These are phyloP conservation scores for Melanocharis versteri DNA, from an alignment of 2,113 vertebrate genomes.

Conservation along the genomic window DNA sequence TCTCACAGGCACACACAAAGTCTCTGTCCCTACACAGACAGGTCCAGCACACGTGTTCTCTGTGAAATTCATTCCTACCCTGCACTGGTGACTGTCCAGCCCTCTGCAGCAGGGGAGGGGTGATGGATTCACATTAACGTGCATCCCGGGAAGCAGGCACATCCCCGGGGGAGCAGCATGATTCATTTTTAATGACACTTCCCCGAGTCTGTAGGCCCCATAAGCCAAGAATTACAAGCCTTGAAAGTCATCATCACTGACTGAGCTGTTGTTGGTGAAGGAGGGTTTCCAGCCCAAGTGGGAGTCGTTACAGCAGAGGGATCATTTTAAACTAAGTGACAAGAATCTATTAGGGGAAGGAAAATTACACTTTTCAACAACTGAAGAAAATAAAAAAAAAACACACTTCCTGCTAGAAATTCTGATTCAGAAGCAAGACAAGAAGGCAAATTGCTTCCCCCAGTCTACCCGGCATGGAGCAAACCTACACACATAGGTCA, in stretches of 20 bases:
- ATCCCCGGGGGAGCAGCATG: slow-evolving; percentile 32
- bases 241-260: slow-evolving; percentile 40
- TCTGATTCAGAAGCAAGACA: slow-evolving; percentile 53
- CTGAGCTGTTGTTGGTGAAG: slow-evolving; percentile 54
- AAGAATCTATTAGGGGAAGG: slow-evolving; percentile 57
- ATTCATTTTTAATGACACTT: slow-evolving; percentile 61
- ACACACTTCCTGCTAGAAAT: slow-evolving; percentile 39
- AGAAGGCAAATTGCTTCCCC: slow-evolving; percentile 33
- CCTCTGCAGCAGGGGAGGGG: not conserved
- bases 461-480: not conserved
- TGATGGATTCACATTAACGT: not conserved
- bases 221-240: slow-evolving; percentile 63
- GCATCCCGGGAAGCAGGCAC: slow-evolving; percentile 34
- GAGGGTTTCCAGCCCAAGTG: slow-evolving; percentile 54
- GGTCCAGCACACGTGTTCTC: not conserved
- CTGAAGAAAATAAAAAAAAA: not conserved
- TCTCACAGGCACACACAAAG: not conserved
- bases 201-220: slow-evolving; percentile 8
- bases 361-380: slow-evolving; percentile 53
- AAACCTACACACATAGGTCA: slow-evolving; percentile 71
- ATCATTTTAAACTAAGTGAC: slow-evolving; percentile 63
- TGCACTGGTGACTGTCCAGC: not conserved
- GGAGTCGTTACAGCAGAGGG: slow-evolving; percentile 41
- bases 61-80: not conserved
- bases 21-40: not conserved